These are phyloP conservation scores for Amiota minor DNA, from an alignment of 2,888 invertebrate genomes.

Conservation along the genomic window DNA sequence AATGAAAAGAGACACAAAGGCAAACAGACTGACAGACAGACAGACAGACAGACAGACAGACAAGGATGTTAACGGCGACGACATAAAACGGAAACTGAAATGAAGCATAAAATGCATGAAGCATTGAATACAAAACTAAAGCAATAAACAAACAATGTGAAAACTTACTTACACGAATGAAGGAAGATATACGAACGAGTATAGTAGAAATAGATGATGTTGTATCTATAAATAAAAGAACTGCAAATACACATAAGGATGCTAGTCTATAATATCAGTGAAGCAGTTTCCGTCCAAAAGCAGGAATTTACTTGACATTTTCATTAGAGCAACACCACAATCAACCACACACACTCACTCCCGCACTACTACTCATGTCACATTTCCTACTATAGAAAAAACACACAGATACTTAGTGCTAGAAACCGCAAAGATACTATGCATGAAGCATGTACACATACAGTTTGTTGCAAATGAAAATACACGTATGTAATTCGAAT, in stretches of 20 bases:
- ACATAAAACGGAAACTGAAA: conserved; percentile 63
- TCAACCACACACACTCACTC: conserved; percentile 37
- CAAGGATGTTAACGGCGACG: conserved; percentile 36
- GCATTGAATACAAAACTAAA: no score
- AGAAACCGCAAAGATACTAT: conserved; percentile 22
- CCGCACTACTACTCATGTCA: background rate
- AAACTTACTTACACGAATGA: no score
- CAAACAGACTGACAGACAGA: background rate
- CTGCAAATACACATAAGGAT: no score
- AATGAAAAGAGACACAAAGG: no score
- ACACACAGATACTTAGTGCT: conserved; percentile 6
- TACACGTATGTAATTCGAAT: background rate
- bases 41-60: background rate
- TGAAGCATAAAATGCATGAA: conserved; percentile 24
- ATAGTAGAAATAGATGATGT: background rate
- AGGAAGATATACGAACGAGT: background rate
- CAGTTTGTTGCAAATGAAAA: conserved; percentile 21
- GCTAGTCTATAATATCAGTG: conserved; percentile 54
- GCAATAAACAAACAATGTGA: no score
- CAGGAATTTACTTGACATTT: conserved; percentile 72
- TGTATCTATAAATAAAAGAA: background rate
- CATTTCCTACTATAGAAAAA: no score
- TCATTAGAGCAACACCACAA: conserved; percentile 67
- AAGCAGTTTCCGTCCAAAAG: conserved; percentile 69
- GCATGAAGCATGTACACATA: conserved; percentile 2